Evolutionary conservation across 2,888 invertebrate genomes (phyloP).

Genomic region (Parapristionchus giblindavisi): DNA sequence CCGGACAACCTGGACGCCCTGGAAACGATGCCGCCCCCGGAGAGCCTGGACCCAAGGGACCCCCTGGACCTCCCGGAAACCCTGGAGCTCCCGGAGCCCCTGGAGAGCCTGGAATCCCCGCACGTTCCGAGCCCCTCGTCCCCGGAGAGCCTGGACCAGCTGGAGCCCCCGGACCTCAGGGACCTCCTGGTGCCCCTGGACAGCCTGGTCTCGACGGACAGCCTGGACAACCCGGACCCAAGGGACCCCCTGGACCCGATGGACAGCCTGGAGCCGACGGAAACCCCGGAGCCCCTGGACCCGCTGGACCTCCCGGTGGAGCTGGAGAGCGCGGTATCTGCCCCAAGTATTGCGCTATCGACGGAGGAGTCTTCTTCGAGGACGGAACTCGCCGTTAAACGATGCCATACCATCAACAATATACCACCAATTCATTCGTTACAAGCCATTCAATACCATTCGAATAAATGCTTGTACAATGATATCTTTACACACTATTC

Average conservation of each 20-base stretch:
- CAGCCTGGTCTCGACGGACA: constrained; percentile 36
- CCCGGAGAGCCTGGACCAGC: constrained; percentile 43
- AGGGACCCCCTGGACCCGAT: constrained; percentile 38
- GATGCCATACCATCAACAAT: background rate
- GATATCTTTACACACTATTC: background rate
- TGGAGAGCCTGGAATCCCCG: constrained; percentile 53
- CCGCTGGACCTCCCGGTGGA: constrained; percentile 37
- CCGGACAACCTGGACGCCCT: constrained; percentile 37
- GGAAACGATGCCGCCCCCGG: constrained; percentile 48
- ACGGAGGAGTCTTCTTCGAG: constrained; percentile 60
- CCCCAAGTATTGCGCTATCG: constrained; percentile 60
- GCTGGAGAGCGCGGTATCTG: constrained; percentile 49
- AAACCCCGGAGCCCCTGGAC: constrained; percentile 47
- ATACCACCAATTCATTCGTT: background rate
- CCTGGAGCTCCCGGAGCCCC: constrained; percentile 56
- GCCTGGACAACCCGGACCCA: constrained; percentile 38
- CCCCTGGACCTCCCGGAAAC: constrained; percentile 46
- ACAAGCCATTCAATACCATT: constrained; percentile 7
- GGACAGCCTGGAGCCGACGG: constrained; percentile 38
- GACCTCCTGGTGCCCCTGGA: constrained; percentile 36
- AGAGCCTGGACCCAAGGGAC: constrained; percentile 51
- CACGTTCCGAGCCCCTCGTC: constrained; percentile 46
- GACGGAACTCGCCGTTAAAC: constrained; percentile 52
- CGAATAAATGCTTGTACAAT: constrained; percentile 28
- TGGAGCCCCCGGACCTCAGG: constrained; percentile 38